These are phyloP conservation scores for Entosphenus tridentatus DNA, from an alignment of 2,113 vertebrate genomes.

Conservation along the genomic window DNA sequence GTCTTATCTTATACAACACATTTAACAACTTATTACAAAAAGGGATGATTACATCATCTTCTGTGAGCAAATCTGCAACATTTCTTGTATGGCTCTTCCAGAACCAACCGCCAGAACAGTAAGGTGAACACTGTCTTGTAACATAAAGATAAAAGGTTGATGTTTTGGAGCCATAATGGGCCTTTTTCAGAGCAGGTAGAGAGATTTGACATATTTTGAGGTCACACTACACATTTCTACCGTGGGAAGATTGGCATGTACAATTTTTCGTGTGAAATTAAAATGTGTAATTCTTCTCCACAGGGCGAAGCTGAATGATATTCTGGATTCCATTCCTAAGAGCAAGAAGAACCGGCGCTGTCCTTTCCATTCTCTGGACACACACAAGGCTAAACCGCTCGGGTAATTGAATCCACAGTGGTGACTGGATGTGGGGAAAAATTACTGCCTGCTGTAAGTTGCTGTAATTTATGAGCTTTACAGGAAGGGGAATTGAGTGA, in stretches of 20 bases:
- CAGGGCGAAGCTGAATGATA: slow-evolving; percentile 78
- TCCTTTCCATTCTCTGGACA: slow-evolving; percentile 87
- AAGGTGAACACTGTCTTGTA: background rate
- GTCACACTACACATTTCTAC: background rate
- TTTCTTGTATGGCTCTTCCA: too few species aligned
- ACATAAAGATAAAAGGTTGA: background rate
- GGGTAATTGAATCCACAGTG: slow-evolving; percentile 31
- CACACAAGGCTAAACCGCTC: slow-evolving; percentile 80
- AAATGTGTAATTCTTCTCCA: background rate
- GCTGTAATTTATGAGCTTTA: too few species aligned
- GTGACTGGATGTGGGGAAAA: too few species aligned
- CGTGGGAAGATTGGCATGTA: background rate
- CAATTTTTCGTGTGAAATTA: slow-evolving; percentile 7
- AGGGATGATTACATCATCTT: background rate
- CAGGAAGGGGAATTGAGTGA: too few species aligned
- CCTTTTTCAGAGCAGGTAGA: background rate
- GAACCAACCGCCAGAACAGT: too few species aligned
- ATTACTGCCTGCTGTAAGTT: too few species aligned
- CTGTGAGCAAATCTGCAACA: too few species aligned
- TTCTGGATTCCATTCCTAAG: slow-evolving; percentile 91
- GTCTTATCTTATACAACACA: background rate
- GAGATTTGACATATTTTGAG: background rate
- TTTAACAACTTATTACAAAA: background rate
- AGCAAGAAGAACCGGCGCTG: slow-evolving; percentile 98
- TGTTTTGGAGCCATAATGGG: background rate